Base-by-base conservation (phyloP, 2,888 invertebrate genomes). In the Folsomia manolachei region DNA sequence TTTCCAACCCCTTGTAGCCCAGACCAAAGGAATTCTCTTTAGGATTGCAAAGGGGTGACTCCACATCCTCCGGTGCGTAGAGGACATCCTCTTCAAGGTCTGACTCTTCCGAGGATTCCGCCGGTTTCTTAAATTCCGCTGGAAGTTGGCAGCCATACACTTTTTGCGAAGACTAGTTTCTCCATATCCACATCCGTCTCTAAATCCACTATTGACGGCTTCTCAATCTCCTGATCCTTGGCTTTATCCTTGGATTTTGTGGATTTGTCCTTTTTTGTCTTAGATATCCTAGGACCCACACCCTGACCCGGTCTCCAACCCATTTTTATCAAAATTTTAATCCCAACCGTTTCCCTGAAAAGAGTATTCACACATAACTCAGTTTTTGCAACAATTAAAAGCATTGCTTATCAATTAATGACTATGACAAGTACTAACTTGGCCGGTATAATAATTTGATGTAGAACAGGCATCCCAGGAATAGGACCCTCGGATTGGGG, bases 271-370 rank as follows among this genome's bases (percentile, higher is more conserved):
- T 70, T 56, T 82, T 69, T 72, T 80, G 73, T 82, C 81, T 72
- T 83, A 84, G 0, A 85, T 51, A 88, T 80, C 63, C 88, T 85
- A 0, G 89, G 88, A 0, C 94, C 93, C 0, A 92, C 86, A 0
- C 95, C 95, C 84, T 95, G 93, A 0, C 95, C 95, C 1, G 90
- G 90, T 80, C 90, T 90, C 93, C 97, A 96, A 0, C 97, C 97
- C 91, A 98, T 94, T 78, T 90, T 90, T 70, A 90, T 89, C 52
- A 99, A 85, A 82, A 99, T 88, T 74, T 88, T 87, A 61, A 95
- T 90, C 0, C 97, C 97, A 9, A 95, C 89, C 0, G 96, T 94
- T 83, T 95, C 92, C 78, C 93, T 94, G 25, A n/a, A 21, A 66
- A 51, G 64, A 70, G n/a, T n/a, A n/a, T n/a, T n/a, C 69, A 70